Evolutionary conservation across 2,113 vertebrate species (phyloP), one percentile per base, ranked within the genome.

Genomic region (Emydocephalus ijimae): DNA sequence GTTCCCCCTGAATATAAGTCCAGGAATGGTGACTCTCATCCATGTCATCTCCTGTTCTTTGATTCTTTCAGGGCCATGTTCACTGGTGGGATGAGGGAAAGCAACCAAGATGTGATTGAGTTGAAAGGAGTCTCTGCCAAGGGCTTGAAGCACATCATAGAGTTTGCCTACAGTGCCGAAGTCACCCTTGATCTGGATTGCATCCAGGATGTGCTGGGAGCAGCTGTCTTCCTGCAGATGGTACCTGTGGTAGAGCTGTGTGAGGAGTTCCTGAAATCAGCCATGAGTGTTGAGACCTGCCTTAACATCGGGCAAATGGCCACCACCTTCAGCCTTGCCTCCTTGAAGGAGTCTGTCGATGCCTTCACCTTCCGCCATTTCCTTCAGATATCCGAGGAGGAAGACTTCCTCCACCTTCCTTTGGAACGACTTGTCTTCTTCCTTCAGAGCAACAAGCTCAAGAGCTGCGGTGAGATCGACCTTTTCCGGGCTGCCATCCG

Each of bases 221-320:
- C 99, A 0, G 99, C 99, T 0, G 99, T 99, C 91, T 99, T 99
- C 96, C 98, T 99, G 89, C 99, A 99, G 98, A 99, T 99, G 99
- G 98, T 98, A 89, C 99, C 99, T 0, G 98, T 99, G 2, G 98
- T 99, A 95, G 99, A 99, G 96, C 98, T 99, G 56, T 99, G 99
- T 0, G 99, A 99, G 96, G 99, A 99, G 95, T 99, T 99, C 94
- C 98, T 99, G 26, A 99, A 99, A 96, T 99, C 99, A 0, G 99
- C 99, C 54, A 99, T 99, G 98, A 99, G 99, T 0, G 99, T 99
- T 3, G 99, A 99, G 96, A 99, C 99, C 0, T 99, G 99, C 93
- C 97, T 99, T 56, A 98, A 99, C 96, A 99, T 99, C 0, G 99
- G 99, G 69, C 99, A 99, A 96, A 99, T 99, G 99, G 99, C 99